Percentiles rank a stretch among this genome's conserved stretches.
Conservation (phyloP, 1,140 invertebrate species). For the Linepithema humile region DNA sequence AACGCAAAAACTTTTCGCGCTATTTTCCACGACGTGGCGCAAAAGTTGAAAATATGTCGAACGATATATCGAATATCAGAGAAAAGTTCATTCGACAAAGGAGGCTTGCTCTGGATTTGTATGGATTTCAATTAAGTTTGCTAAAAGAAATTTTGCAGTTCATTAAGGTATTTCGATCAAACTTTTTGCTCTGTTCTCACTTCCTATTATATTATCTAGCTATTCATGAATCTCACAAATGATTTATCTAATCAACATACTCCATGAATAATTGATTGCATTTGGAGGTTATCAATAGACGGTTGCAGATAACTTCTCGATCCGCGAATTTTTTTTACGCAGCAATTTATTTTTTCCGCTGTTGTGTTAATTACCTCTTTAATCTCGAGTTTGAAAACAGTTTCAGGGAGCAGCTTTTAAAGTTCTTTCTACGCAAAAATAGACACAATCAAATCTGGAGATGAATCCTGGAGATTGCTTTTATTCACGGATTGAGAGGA, state of each 20-base stretch:
- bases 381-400: not conserved
- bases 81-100: too few relatives aligned
- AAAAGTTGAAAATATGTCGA: too few relatives aligned
- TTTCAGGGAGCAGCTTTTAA: not conserved
- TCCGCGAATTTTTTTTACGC: not conserved
- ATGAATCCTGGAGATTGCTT: not conserved
- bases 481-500: not conserved
- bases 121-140: not conserved
- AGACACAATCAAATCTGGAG: not conserved
- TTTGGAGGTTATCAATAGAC: not conserved
- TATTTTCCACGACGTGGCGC: too few relatives aligned
- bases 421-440: not conserved
- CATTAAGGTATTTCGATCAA: too few relatives aligned
- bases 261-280: constrained; percentile 13
- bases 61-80: too few relatives aligned
- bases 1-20: too few relatives aligned
- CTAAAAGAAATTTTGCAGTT: not conserved
- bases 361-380: not conserved
- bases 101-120: too few relatives aligned
- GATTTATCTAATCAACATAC: constrained; percentile 28
- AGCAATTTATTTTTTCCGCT: not conserved
- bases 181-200: not conserved
- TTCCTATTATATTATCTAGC: constrained; percentile 4
- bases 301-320: constrained; percentile 25
- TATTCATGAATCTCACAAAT: constrained; percentile 15